Conservation (phyloP, 2,113 vertebrate species). For the Ginglymostoma cirratum region DNA sequence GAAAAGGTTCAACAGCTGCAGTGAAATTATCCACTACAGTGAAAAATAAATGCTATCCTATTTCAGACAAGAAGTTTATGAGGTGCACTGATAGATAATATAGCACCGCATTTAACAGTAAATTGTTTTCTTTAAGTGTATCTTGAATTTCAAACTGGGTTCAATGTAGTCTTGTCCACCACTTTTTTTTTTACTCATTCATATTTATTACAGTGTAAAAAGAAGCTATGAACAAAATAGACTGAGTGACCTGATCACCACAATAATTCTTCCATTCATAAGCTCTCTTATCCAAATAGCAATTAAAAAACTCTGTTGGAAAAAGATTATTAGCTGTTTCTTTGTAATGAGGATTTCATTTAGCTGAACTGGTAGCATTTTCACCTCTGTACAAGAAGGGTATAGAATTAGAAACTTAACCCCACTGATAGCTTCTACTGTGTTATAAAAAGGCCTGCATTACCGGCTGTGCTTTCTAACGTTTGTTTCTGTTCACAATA, state of each 20-base stretch:
- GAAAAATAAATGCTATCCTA: slow-evolving; percentile 50
- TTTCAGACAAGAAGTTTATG: slow-evolving; percentile 48
- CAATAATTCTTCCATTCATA: slow-evolving; percentile 21
- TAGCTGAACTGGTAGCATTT: neutral
- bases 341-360: neutral
- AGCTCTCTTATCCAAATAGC: neutral
- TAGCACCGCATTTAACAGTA: slow-evolving; percentile 27
- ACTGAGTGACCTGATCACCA: slow-evolving; percentile 7
- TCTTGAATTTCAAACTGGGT: slow-evolving; percentile 28
- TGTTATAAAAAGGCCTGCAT: neutral
- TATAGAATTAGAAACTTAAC: neutral
- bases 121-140: neutral
- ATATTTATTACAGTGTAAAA: slow-evolving; percentile 22
- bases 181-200: neutral
- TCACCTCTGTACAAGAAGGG: neutral
- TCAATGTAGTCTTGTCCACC: slow-evolving; percentile 15
- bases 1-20: slow-evolving; percentile 35
- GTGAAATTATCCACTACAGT: slow-evolving; percentile 49
- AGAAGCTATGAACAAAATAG: neutral
- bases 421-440: neutral
- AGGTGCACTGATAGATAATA: slow-evolving; percentile 56
- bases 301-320: slow-evolving; percentile 13
- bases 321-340: slow-evolving; percentile 26
- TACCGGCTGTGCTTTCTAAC: neutral
- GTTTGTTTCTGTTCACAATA: neutral